A percentile compares a stretch with the other conserved stretches of the same genome.
Conservation (phyloP, 2,113 vertebrate genomes). For the Misgurnus anguillicaudatus region DNA sequence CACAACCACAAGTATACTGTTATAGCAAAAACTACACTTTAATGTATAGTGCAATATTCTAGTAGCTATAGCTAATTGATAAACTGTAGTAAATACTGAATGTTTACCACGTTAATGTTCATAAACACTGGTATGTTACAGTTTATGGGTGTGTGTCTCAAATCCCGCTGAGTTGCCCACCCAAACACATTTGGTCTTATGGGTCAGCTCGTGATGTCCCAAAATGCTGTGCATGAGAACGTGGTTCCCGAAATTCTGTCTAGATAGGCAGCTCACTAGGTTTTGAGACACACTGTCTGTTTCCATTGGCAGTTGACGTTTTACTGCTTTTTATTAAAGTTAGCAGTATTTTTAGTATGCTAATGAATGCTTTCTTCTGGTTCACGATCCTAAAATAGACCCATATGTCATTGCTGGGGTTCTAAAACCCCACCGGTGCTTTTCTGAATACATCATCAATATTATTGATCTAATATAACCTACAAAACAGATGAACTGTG, state of each 20-base stretch:
- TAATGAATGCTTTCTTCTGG: background rate
- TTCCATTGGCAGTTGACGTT: background rate
- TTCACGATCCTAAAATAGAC: background rate
- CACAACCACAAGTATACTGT: no score
- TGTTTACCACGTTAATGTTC: no score
- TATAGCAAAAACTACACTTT: no score
- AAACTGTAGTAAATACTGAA: no score
- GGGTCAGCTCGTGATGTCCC: background rate
- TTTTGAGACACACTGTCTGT: background rate
- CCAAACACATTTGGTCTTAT: background rate
- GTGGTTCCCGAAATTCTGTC: background rate
- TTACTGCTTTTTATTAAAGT: background rate
- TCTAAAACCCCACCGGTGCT: slow-evolving; percentile 7
- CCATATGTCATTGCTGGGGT: background rate
- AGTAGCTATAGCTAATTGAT: no score
- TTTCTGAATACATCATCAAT: slow-evolving; percentile 16
- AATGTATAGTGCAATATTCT: no score
- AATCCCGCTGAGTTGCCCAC: background rate
- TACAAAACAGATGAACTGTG: slow-evolving; percentile 17
- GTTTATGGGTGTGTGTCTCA: background rate
- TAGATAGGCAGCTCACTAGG: background rate
- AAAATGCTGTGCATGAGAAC: background rate
- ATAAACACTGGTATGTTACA: no score
- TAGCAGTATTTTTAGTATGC: background rate
- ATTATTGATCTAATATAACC: slow-evolving; percentile 33